A percentile compares a stretch with the other conserved stretches of the same genome.
phyloP scores from a whole-genome alignment of 2,113 vertebrate genomes.

The Platichthys flesus region DNA sequence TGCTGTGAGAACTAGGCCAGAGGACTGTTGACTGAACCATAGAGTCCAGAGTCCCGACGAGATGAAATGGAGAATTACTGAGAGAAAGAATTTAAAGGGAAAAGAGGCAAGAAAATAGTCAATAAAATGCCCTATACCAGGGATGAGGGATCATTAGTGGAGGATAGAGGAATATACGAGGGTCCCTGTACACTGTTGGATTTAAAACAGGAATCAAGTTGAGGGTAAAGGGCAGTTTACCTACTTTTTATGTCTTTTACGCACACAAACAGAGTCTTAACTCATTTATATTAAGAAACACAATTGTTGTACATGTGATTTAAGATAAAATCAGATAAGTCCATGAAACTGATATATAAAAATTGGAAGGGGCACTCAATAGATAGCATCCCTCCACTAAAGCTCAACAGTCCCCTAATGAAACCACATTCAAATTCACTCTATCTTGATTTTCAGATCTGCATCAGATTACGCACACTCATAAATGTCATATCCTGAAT shows the following conservation, averaged over 20 bases:
- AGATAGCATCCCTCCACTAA: too few species aligned
- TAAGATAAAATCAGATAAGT: too few species aligned
- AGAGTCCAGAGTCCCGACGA: constrained; percentile 51
- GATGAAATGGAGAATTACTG: constrained; percentile 48
- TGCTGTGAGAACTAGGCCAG: constrained; percentile 73
- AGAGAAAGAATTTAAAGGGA: not conserved
- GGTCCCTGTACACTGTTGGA: not conserved
- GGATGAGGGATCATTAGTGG: constrained; percentile 37
- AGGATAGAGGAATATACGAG: not conserved
- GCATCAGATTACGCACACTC: too few species aligned
- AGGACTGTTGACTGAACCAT: constrained; percentile 50
- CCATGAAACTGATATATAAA: too few species aligned
- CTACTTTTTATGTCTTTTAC: not conserved
- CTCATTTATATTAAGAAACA: not conserved
- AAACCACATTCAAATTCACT: too few species aligned
- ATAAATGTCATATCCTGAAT: too few species aligned
- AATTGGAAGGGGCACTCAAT: too few species aligned
- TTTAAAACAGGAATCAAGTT: constrained; percentile 5
- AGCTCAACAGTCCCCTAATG: too few species aligned
- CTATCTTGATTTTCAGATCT: too few species aligned
- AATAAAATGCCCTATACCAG: constrained; percentile 10
- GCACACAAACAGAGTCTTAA: not conserved
- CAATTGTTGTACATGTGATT: too few species aligned
- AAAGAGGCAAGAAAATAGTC: constrained; percentile 5
- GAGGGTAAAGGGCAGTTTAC: constrained; percentile 5